These are phyloP conservation scores for Drosophila erecta DNA, from an alignment of 1,140 invertebrate genomes.

Conservation along the genomic window DNA sequence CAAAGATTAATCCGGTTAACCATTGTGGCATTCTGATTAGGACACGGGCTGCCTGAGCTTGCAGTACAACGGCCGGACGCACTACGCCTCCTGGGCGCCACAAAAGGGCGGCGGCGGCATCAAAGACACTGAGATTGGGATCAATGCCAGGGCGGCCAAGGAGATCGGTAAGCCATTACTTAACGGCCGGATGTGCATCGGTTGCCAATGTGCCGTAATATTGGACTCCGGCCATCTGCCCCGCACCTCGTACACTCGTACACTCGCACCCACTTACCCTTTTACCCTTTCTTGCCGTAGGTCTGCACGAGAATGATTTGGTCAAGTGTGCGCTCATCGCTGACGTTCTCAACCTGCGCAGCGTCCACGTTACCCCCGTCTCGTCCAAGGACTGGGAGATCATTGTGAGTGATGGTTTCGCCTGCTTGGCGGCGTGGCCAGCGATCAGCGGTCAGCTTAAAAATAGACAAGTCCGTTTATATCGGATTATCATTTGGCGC, in stretches of 20 bases:
- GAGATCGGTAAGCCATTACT: slow-evolving; percentile 80
- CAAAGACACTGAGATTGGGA: slow-evolving; percentile 84
- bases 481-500: slow-evolving; percentile 76
- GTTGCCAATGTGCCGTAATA: slow-evolving; percentile 70
- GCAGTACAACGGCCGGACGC: slow-evolving; percentile 68
- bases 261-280: slow-evolving; percentile 11
- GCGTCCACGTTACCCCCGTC: slow-evolving; percentile 80
- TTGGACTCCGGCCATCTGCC: slow-evolving; percentile 33
- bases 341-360: slow-evolving; percentile 74
- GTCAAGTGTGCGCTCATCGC: slow-evolving; percentile 81
- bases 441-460: slow-evolving; percentile 30
- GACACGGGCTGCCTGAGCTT: slow-evolving; percentile 81
- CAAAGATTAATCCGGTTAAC: slow-evolving; percentile 31
- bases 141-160: slow-evolving; percentile 84
- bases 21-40: slow-evolving; percentile 50
- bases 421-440: slow-evolving; percentile 22
- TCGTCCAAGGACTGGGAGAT: slow-evolving; percentile 84
- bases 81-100: slow-evolving; percentile 81
- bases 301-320: slow-evolving; percentile 80
- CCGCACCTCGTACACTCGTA: background rate
- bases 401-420: slow-evolving; percentile 74
- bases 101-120: slow-evolving; percentile 71
- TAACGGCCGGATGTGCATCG: slow-evolving; percentile 72
- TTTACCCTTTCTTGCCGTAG: slow-evolving; percentile 46
- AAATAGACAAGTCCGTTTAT: slow-evolving; percentile 66